A percentile compares a stretch with the other conserved stretches of the same genome.
Conservation (phyloP, 37 sponge, comb jelly and placozoan species). For the Spongilla lacustris region DNA sequence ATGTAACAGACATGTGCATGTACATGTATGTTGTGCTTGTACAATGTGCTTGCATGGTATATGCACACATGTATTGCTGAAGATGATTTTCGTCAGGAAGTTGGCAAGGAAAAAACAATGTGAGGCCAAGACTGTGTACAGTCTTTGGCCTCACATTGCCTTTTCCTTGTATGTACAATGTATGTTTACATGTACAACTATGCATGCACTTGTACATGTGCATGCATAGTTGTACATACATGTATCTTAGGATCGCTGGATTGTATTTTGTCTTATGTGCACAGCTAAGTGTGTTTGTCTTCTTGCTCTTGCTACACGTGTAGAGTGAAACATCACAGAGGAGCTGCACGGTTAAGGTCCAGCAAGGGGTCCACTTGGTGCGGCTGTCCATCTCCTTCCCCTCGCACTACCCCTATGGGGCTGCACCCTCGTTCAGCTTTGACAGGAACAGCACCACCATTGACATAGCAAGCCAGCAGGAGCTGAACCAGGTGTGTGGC, state of each 20-base stretch:
- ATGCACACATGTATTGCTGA: no score
- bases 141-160: no score
- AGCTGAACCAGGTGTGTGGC: conserved; percentile 41
- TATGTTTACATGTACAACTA: no score
- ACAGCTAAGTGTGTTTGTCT: no score
- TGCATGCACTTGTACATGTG: not conserved
- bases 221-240: not conserved
- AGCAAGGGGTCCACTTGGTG: conserved; percentile 51
- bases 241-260: no score
- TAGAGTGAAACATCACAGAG: conserved; percentile 74
- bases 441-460: conserved; percentile 63
- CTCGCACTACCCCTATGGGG: conserved; percentile 79
- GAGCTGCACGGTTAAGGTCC: conserved; percentile 64
- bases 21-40: no score
- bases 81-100: no score
- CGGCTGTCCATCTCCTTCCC: conserved; percentile 79
- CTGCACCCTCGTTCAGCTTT: conserved; percentile 79
- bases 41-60: not conserved
- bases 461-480: conserved; percentile 44
- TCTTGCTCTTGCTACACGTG: no score
- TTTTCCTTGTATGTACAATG: no score
- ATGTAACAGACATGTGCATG: not conserved
- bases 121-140: no score
- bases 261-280: no score
- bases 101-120: no score